Base-by-base conservation (phyloP, 2,113 vertebrate species). In the Mionectes macconnelli region DNA sequence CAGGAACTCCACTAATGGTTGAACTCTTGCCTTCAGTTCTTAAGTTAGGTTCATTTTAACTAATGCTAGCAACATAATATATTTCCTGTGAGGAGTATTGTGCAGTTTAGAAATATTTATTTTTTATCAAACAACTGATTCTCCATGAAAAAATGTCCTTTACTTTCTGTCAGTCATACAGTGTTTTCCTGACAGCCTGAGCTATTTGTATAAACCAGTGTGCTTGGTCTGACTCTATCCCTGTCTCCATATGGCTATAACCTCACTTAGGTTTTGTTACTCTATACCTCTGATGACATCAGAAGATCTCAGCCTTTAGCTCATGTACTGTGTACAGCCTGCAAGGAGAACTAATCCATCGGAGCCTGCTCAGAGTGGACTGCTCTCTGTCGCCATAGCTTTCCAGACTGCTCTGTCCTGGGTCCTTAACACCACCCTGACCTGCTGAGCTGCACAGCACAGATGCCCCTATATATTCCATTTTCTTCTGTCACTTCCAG, bases 101-200 rank as follows among this genome's bases (percentile, higher is more conserved):
- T n/a, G 42, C 33, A 49, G 9, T 82, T 91, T 50, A 28, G 37
- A 91, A 84, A 9, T 35, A 60, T 62, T 80, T 60, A 11, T 17
- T 73, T 87, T 84, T 47, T 35, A 84, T 82, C 40, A 80, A 82
- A 47, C 20, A 84, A 68, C n/a, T 30, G 25, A 68, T 68, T 63
- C 3, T 60, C 21, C 37, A 33, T 1, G 1, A 78, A 80, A 86
- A 73, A 42, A 69, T 12, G 70, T 25, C 2, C 7, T 82, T 79
- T 94, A 24, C 49, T 87, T 94, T 89, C 57, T 37, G 17, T 73
- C 69, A 89, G 44, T 87, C 80, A 76, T 33, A 45, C 10, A 28
- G 49, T 23, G 28, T 63, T 94, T 31, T 40, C 30, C 50, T 68
- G 74, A 60, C 44, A 39, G 62, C 22, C n/a, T 75, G 66, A 72